Conservation (phyloP, 2,888 invertebrate species). For the Pollenia griseotomentosa region DNA sequence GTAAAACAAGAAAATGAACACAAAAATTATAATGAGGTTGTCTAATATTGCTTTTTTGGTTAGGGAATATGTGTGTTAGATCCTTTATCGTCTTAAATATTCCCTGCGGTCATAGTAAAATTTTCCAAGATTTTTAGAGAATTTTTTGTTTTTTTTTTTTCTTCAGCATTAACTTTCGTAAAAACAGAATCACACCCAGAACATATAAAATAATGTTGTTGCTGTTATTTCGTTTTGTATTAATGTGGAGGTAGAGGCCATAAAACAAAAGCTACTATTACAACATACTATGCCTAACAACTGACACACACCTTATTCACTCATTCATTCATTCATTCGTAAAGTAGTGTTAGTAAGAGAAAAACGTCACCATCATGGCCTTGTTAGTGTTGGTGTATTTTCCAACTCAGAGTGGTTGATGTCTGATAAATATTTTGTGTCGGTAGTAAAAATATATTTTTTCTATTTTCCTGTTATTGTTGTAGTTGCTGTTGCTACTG, state of each 20-base stretch:
- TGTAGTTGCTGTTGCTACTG: slow-evolving; percentile 14
- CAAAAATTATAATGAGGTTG: slow-evolving; percentile 63
- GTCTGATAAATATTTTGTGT: slow-evolving; percentile 49
- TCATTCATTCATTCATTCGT: background rate
- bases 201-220: background rate
- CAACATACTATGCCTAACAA: slow-evolving; percentile 26
- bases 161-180: slow-evolving; percentile 45
- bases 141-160: background rate
- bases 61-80: slow-evolving; percentile 5
- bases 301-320: slow-evolving; percentile 10
- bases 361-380: slow-evolving; percentile 16
- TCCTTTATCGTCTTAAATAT: slow-evolving; percentile 69
- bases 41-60: slow-evolving; percentile 57
- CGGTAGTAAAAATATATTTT: slow-evolving; percentile 17
- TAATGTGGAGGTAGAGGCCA: slow-evolving; percentile 44
- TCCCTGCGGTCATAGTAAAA: slow-evolving; percentile 70
- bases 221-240: background rate
- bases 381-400: slow-evolving; percentile 31
- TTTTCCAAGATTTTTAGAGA: slow-evolving; percentile 44
- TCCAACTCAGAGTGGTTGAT: slow-evolving; percentile 16
- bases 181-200: slow-evolving; percentile 13
- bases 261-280: slow-evolving; percentile 53
- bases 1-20: slow-evolving; percentile 66
- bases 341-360: background rate
- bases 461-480: background rate